phyloP scores from a whole-genome alignment of 2,113 vertebrate species.

The Petromus typicus region DNA sequence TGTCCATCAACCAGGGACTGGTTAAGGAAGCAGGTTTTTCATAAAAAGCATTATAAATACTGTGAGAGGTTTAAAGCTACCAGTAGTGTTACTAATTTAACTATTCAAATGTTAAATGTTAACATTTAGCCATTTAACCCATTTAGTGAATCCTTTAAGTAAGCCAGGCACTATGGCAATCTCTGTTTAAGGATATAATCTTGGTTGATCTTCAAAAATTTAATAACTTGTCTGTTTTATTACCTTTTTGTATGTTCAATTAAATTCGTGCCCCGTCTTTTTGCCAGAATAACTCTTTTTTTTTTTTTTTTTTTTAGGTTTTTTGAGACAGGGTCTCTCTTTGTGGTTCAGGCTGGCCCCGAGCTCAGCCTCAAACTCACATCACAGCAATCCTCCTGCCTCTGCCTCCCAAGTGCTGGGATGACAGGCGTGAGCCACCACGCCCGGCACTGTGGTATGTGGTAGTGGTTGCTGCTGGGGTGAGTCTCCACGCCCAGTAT shows the following conservation, averaged over 20 bases:
- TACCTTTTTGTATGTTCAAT: not conserved
- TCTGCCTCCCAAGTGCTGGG: no score
- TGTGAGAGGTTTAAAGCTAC: not conserved
- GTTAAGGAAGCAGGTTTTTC: no score
- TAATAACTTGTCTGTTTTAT: not conserved
- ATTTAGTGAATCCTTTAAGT: slow-evolving; percentile 32
- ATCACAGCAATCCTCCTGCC: no score
- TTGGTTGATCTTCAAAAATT: slow-evolving; percentile 36
- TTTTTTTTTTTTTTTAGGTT: no score
- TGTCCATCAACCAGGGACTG: no score
- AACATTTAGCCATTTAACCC: not conserved
- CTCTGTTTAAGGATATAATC: not conserved
- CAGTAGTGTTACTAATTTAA: slow-evolving; percentile 38
- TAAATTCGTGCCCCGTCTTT: not conserved
- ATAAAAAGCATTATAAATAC: slow-evolving; percentile 9
- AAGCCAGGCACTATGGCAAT: not conserved
- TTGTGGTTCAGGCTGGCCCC: no score
- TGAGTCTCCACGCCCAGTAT: no score
- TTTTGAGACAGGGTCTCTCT: no score
- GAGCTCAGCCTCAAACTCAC: no score
- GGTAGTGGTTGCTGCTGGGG: no score
- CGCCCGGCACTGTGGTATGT: no score
- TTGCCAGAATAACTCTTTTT: not conserved
- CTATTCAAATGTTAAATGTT: not conserved
- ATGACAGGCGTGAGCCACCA: no score